These are phyloP conservation scores for Enteromius mattozi DNA, from an alignment of 2,797 vertebrate genomes.

Conservation along the genomic window DNA sequence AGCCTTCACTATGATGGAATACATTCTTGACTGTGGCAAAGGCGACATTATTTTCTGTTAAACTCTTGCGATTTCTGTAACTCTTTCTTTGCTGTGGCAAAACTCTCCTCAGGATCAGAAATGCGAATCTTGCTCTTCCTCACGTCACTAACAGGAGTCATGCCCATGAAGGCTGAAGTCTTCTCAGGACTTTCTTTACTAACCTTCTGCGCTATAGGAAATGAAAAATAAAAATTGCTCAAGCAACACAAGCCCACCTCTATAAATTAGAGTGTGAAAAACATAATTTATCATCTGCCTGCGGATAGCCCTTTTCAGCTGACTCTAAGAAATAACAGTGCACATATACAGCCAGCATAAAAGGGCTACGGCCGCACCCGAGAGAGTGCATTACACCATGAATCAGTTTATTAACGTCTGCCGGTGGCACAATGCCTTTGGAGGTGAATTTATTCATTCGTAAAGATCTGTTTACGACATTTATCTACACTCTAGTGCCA, in stretches of 20 bases:
- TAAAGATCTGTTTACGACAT: slow-evolving; percentile 79
- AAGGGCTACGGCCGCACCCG: slow-evolving; percentile 67
- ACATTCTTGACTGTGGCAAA: slow-evolving; percentile 32
- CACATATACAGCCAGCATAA: slow-evolving; percentile 78
- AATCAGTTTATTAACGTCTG: slow-evolving; percentile 80
- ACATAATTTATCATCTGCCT: slow-evolving; percentile 75
- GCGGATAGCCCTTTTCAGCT: slow-evolving; percentile 73
- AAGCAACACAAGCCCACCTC: slow-evolving; percentile 65
- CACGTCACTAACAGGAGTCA: neutral
- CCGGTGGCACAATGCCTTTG: slow-evolving; percentile 59
- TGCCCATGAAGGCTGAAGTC: slow-evolving; percentile 5
- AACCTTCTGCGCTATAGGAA: neutral
- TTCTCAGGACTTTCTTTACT: slow-evolving; percentile 11
- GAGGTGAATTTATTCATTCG: slow-evolving; percentile 78
- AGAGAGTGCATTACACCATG: slow-evolving; percentile 77
- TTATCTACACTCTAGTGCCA: slow-evolving; percentile 75
- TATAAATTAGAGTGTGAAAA: slow-evolving; percentile 74
- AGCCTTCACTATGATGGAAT: slow-evolving; percentile 53
- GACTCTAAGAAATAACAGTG: slow-evolving; percentile 78
- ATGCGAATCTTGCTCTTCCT: neutral
- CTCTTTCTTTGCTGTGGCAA: neutral
- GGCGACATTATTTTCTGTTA: slow-evolving; percentile 40
- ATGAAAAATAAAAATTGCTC: slow-evolving; percentile 64
- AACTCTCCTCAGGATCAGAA: slow-evolving; percentile 6
- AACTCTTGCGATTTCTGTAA: neutral